Base-by-base conservation (phyloP, 2,888 invertebrate genomes). In the Rhagonycha lutea region DNA sequence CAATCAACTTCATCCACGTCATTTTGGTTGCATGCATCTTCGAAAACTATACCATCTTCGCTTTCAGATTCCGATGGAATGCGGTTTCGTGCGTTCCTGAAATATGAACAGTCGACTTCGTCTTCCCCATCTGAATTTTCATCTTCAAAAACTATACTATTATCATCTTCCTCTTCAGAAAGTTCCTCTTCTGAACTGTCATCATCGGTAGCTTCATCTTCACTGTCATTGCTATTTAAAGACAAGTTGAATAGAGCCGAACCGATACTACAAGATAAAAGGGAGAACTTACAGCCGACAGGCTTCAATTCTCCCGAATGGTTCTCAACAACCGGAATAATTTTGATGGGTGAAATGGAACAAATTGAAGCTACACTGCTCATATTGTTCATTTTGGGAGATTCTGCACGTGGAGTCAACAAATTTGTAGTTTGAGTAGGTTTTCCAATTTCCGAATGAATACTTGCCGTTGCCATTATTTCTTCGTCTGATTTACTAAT, bases 101-200 rank as follows among this genome's bases (percentile, higher is more conserved):
- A 11, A 32, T 32, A 12, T 4, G 47, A n/a, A 47, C 47, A 47
- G 8, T 47, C 47, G 7, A 47, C 78, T 60, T 63, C 70, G 72
- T 76, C 77, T 68, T 78, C 76, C 26, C 69, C 77, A 14, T 74
- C 74, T 0, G 65, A 68, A 10, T 29, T n/a, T 47, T 47, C 29
- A 2, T 79, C 77, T 14, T 77, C 89, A 79, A 87, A 87, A 7
- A 91, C 86, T 47, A 47, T n/a, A n/a, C 47, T 47, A 0, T 90
- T 47, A 0, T 90, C 91, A 83, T 91, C 91, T 82, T 91, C 91
- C 0, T 91, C 91, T n/a, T 90, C 91, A 69, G 90, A 90, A 4
- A 5, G 5, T n/a, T 32, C 32, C 12, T 32, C 32, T 12, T 32
- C 32, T n/a, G 47, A 47, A n/a, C 47, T 47, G n/a, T 47, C 47